Conservation (phyloP, 2,113 vertebrate species). For the Centropus bengalensis region DNA sequence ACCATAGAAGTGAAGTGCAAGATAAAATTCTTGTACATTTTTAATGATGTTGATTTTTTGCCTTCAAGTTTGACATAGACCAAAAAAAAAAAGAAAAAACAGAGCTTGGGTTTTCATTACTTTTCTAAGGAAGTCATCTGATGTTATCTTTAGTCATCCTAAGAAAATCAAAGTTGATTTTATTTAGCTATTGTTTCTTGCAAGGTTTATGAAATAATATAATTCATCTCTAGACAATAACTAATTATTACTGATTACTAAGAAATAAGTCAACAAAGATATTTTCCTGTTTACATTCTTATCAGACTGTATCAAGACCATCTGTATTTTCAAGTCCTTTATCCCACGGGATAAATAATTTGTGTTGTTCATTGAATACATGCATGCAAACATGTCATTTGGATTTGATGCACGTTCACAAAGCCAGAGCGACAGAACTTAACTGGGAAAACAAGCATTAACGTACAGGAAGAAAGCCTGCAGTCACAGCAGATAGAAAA, state of each 20-base stretch:
- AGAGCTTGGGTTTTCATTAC: neutral
- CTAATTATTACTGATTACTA: constrained; percentile 81
- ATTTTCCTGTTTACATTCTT: constrained; percentile 85
- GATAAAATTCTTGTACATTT: neutral
- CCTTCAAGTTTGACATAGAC: neutral
- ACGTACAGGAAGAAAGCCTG: constrained; percentile 7
- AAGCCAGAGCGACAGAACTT: constrained; percentile 33
- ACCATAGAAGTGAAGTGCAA: neutral
- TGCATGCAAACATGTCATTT: constrained; percentile 67
- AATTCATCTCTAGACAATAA: constrained; percentile 77
- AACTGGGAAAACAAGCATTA: neutral
- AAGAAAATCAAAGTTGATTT: constrained; percentile 61
- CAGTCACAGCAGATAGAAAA: neutral
- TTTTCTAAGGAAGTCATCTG: constrained; percentile 18
- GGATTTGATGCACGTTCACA: constrained; percentile 41
- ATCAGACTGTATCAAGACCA: constrained; percentile 83
- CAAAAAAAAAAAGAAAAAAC: constrained; percentile 2
- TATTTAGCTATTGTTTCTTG: constrained; percentile 39
- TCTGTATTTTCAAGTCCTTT: constrained; percentile 79
- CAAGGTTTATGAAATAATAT: constrained; percentile 63
- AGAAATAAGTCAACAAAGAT: constrained; percentile 84
- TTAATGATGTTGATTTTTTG: neutral
- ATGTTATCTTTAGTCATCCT: constrained; percentile 13
- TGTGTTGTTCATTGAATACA: constrained; percentile 69
- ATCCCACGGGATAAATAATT: constrained; percentile 77